Base-by-base conservation (phyloP, 2,888 invertebrate genomes). In the Drosophila hamatofila region DNA sequence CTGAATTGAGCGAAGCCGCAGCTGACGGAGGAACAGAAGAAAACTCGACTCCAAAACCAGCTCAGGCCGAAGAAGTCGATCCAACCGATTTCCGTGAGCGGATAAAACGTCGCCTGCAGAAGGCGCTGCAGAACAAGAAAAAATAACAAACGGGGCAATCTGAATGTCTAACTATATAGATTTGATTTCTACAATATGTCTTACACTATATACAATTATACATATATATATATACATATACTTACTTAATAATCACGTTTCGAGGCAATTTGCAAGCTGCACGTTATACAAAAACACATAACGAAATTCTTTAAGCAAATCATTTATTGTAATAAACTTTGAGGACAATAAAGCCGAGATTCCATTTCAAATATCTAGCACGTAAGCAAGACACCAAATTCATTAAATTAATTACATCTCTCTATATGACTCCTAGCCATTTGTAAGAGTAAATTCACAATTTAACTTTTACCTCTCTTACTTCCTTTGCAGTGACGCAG, bases 81-180 rank as follows among this genome's bases (percentile, higher is more conserved):
- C 78, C 91, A 3, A 89, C 91, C 61, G 92, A 91, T 74, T 91
- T 92, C 51, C 91, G 92, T 3, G 92, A 92, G 51, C 91, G 91
- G 80, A 92, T 92, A 27, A 92, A 92, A 74, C 90, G 90, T 48
- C 90, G 92, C 6, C 76, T 92, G 6, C 92, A 92, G 59, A 90
- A 85, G 56, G 92, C 92, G 12, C 72, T 92, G 14, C 79, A 92
- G 42, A 91, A 90, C 58, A 92, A 91, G 69, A 91, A 91, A 67
- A 91, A 91, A 75, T 88, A 81, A 82, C 71, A 37, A 42, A 6
- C 1, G 8, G 39, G n/a, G 8, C 1, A 0, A 21, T 33, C 33
- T 3, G 39, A 18, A 12, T 18, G 41, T 18, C 11, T 30, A 11
- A n/a, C 25, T 2, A 39, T 25, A 49, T 30, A 49, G 7, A 49